A percentile compares a stretch with the other conserved stretches of the same genome.
Evolutionary conservation across 2,888 invertebrate genomes (phyloP).

Genomic region (Rhorus exstirpatorius): DNA sequence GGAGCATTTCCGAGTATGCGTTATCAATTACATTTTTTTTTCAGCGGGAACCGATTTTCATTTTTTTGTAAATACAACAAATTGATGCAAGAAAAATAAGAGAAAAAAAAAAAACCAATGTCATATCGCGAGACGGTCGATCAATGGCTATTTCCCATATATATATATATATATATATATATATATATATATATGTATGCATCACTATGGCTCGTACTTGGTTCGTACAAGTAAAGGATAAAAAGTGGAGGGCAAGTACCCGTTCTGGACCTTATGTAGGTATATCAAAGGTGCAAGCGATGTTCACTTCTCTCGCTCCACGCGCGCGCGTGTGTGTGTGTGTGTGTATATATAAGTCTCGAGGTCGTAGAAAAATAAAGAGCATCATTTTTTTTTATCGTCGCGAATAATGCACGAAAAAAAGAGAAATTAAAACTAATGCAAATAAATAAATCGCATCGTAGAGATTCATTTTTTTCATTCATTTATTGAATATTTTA

Average conservation of each 20-base stretch:
- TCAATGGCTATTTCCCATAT: constrained; percentile 20
- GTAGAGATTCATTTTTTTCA: no score
- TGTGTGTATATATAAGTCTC: constrained; percentile 68
- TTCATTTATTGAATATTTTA: no score
- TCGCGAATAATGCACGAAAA: neutral
- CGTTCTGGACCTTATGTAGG: constrained; percentile 51
- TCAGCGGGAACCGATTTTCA: no score
- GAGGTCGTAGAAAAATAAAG: constrained; percentile 73
- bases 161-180: no score
- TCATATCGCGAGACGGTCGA: constrained; percentile 9
- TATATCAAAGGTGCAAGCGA: constrained; percentile 10
- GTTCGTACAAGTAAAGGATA: constrained; percentile 32
- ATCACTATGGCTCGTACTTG: constrained; percentile 16
- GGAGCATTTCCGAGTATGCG: no score
- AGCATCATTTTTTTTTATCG: constrained; percentile 3
- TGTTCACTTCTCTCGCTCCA: neutral
- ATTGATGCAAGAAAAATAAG: neutral
- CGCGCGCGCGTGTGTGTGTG: no score
- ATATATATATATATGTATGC: no score
- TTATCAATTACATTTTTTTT: no score
- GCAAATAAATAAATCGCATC: no score
- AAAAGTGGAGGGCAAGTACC: constrained; percentile 58
- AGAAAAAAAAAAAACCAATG: neutral
- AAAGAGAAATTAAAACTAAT: no score
- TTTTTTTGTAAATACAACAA: neutral